Evolutionary conservation across 2,797 vertebrate genomes (phyloP).

Genomic region (Chaenodraco wilsoni): DNA sequence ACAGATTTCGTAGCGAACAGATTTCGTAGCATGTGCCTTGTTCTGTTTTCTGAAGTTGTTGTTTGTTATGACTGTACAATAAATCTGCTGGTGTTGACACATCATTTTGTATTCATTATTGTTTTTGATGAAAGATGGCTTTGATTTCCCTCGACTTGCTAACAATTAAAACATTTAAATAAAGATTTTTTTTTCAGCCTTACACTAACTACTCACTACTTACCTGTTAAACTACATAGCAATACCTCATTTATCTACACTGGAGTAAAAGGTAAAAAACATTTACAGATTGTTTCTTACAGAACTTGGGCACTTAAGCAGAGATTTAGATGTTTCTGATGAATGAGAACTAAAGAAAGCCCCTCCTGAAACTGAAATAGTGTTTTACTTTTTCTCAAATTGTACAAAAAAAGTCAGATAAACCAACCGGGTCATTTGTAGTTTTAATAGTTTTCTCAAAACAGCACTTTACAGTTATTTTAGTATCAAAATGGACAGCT

Average conservation of each 20-base stretch:
- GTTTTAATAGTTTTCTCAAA: background rate
- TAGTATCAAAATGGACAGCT: background rate
- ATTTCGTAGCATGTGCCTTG: slow-evolving; percentile 28
- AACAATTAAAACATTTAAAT: slow-evolving; percentile 7
- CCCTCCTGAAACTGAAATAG: background rate
- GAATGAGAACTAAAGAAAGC: background rate
- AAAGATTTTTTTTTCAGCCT: slow-evolving; percentile 3
- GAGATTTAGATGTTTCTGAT: background rate
- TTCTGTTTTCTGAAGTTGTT: slow-evolving; percentile 19
- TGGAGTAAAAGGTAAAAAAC: slow-evolving; percentile 39
- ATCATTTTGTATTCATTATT: slow-evolving; percentile 8
- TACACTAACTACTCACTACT: background rate
- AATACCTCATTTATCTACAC: slow-evolving; percentile 26
- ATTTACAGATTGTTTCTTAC: background rate
- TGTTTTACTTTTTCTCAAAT: background rate
- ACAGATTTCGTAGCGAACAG: slow-evolving; percentile 9
- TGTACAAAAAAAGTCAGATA: background rate
- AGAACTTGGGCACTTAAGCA: background rate
- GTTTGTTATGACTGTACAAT: slow-evolving; percentile 37
- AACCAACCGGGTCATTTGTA: background rate
- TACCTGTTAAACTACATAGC: background rate
- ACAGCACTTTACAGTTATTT: background rate
- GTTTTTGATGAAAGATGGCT: background rate
- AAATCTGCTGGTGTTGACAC: slow-evolving; percentile 32
- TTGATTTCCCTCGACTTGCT: background rate